These are phyloP conservation scores for Rhinolophus sinicus DNA, from an alignment of 2,113 vertebrate genomes.

Conservation along the genomic window DNA sequence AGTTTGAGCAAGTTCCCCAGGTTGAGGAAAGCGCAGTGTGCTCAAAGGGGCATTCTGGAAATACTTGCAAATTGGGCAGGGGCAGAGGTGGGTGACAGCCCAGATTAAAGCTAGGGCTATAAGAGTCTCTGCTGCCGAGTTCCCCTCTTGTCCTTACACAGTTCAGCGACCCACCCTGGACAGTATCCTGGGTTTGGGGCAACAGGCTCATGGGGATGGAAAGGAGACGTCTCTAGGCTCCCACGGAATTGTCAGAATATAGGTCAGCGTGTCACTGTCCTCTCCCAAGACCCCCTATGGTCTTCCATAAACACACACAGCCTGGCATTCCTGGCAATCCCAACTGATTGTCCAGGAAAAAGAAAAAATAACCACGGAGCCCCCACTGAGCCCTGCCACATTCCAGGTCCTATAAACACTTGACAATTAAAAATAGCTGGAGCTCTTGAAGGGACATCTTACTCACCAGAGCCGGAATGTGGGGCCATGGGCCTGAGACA, in stretches of 20 bases:
- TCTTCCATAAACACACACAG: conserved; percentile 27
- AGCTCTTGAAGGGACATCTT: not conserved
- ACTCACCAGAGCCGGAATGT: not conserved
- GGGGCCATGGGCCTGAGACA: not conserved
- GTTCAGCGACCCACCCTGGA: not conserved
- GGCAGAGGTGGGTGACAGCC: not conserved
- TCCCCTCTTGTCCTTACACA: not conserved
- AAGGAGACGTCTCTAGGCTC: not conserved
- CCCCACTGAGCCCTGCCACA: not conserved
- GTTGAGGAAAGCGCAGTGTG: not conserved
- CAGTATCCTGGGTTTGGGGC: not conserved
- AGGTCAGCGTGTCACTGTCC: conserved; percentile 19
- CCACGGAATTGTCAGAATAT: not conserved
- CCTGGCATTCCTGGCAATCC: conserved; percentile 38
- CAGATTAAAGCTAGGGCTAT: not conserved
- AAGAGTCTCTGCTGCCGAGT: not conserved
- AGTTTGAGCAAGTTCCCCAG: not conserved
- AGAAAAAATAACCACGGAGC: not conserved
- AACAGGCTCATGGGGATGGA: not conserved
- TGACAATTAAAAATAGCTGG: not conserved
- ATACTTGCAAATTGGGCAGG: not conserved
- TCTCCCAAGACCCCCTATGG: not conserved
- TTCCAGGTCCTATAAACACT: not conserved
- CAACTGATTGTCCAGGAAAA: conserved; percentile 8
- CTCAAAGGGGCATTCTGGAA: not conserved